A percentile compares a stretch with the other conserved stretches of the same genome.
Evolutionary conservation across 2,888 invertebrate species (phyloP).

Genomic region (Xestia rhomboidea): DNA sequence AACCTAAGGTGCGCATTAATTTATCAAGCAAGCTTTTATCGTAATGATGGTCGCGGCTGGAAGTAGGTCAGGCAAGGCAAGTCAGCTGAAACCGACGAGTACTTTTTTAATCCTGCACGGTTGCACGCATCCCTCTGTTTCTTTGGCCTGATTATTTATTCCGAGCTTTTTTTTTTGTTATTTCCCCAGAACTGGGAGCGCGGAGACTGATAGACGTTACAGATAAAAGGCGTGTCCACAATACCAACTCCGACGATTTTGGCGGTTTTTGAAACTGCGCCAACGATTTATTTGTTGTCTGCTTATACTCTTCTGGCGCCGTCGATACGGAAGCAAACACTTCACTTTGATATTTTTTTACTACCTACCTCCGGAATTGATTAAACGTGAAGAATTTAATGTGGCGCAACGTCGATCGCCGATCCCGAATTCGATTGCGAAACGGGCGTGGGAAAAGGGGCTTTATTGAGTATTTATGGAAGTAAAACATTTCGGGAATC

Average conservation of each 20-base stretch:
- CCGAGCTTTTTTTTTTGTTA: conserved; percentile 79
- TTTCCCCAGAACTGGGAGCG: conserved; percentile 80
- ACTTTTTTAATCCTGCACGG: conserved; percentile 75
- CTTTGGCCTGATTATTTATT: conserved; percentile 79
- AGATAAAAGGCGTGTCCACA: conserved; percentile 89
- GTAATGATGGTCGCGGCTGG: conserved; percentile 75
- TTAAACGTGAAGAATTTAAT: conserved; percentile 88
- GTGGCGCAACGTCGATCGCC: conserved; percentile 80
- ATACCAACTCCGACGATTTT: conserved; percentile 83
- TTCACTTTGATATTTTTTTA: conserved; percentile 83
- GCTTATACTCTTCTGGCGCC: conserved; percentile 75
- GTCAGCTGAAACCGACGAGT: conserved; percentile 72
- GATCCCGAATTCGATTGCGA: conserved; percentile 77
- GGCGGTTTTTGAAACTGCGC: conserved; percentile 87
- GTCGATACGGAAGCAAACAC: conserved; percentile 83
- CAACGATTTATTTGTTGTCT: conserved; percentile 88
- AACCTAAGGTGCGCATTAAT: conserved; percentile 72
- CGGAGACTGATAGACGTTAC: conserved; percentile 86
- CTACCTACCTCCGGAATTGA: conserved; percentile 81
- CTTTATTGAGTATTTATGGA: conserved; percentile 82
- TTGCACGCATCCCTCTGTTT: conserved; percentile 73
- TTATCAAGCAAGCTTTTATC: conserved; percentile 77
- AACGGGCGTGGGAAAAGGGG: conserved; percentile 80
- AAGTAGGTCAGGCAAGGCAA: conserved; percentile 75
- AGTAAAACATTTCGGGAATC: conserved; percentile 81